Conservation (phyloP, 2,797 vertebrate genomes). For the Eurystomus glaucurus region DNA sequence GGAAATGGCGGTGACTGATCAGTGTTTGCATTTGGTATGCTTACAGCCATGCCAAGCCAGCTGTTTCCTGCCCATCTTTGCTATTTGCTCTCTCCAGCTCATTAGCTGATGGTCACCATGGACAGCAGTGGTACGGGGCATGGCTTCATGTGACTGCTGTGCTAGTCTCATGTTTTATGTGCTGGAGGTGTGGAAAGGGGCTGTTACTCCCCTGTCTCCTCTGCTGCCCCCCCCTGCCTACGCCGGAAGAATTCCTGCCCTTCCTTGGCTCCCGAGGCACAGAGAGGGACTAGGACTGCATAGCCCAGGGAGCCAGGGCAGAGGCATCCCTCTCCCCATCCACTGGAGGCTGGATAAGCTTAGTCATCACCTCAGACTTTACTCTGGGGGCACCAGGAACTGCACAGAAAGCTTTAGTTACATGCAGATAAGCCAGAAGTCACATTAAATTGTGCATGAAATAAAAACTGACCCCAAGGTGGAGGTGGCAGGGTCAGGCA, state of each 20-base stretch:
- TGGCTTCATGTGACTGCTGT: accelerated
- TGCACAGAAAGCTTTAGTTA: neutral
- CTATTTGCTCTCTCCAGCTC: constrained; percentile 13
- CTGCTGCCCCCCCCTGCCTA: neutral
- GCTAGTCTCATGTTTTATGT: neutral
- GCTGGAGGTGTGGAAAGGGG: neutral
- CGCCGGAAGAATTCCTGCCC: accelerated
- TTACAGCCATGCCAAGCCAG: neutral
- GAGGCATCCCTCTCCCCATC: neutral
- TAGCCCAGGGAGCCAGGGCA: neutral
- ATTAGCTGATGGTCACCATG: neutral
- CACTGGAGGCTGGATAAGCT: neutral
- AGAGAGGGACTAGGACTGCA: accelerated
- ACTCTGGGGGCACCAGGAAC: neutral
- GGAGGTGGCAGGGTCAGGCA: neutral
- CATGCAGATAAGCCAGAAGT: constrained; percentile 13
- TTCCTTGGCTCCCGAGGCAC: neutral
- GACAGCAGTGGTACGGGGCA: accelerated
- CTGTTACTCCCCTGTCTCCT: neutral
- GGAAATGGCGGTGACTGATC: accelerated
- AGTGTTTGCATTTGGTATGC: neutral
- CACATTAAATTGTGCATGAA: constrained; percentile 17
- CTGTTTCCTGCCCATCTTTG: neutral
- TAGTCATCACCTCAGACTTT: neutral
- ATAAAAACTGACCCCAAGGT: neutral